Evolutionary conservation across 2,113 vertebrate genomes (phyloP), one percentile per base, ranked within the genome.

Genomic region (Ursus arctos): DNA sequence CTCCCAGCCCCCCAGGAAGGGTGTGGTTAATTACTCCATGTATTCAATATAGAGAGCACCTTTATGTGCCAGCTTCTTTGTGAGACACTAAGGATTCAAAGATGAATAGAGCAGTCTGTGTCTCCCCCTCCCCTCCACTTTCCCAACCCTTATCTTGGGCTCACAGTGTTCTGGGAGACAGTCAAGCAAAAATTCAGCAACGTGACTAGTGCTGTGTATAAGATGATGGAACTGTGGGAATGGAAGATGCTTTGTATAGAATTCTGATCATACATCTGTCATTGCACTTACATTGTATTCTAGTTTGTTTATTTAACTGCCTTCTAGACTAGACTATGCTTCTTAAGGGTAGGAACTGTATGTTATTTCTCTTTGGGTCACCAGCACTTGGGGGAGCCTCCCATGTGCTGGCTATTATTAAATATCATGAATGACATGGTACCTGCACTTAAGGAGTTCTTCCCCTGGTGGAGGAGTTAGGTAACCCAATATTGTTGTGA

Each of bases 291-390:
- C 10, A 15, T 8, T 77, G 47, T 21, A 16, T 61, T 82, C 36
- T 9, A 86, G 65, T 90, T 91, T 22, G 59, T 63, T 87, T 83
- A 61, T 94, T 67, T 83, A 82, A 86, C 55, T 57, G 31, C 92
- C 51, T 86, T 69, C 36, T 43, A 63, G 43, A 57, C 21, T 43
- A 92, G 65, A 88, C 36, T 21, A 21, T 71, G 59, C 47, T 83
- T 86, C 76, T 90, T 51, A 82, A 88, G n/a, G 67, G n/a, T 36
- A 57, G 76, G 51, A 67, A 22, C 74, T 83, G 13, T 36, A 10
- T 40, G 74, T 31, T 86, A 36, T 28, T 82, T 19, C 47, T 53
- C 15, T 82, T 77, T 72, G 85, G 76, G 89, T 90, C 67, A 57
- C 59, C 40, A 57, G 63, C 36, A 55, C 59, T 84, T 36, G 80